Percentiles rank a stretch among this genome's conserved stretches.
Evolutionary conservation across 2,797 vertebrate genomes (phyloP).

Genomic region (Sciurus vulgaris): DNA sequence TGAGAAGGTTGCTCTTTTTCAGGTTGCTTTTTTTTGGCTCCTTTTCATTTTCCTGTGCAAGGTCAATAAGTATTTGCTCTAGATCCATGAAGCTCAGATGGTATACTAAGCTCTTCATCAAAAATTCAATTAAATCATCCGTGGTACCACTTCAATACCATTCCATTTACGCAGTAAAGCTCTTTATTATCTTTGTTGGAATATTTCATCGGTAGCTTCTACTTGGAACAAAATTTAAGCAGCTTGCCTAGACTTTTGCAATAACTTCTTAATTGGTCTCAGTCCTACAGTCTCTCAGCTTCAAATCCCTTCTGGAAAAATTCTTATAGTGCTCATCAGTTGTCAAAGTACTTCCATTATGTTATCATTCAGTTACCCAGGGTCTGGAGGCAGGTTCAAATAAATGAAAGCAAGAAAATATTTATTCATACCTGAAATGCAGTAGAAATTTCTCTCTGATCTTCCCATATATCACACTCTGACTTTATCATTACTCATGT

Average conservation of each 20-base stretch:
- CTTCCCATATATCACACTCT: not conserved
- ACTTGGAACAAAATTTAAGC: conserved; percentile 59
- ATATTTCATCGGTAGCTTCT: conserved; percentile 11
- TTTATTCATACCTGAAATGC: not conserved
- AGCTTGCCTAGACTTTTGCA: not conserved
- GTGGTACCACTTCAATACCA: conserved; percentile 22
- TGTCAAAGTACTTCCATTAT: conserved; percentile 44
- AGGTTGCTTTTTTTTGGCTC: not conserved
- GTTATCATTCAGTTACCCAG: not conserved
- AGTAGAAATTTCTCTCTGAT: conserved; percentile 30
- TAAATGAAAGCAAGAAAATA: conserved; percentile 46
- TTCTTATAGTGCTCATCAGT: not conserved
- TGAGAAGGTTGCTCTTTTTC: not conserved
- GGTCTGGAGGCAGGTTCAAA: not conserved
- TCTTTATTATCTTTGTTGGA: not conserved
- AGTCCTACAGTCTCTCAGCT: not conserved
- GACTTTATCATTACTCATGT: conserved; percentile 36
- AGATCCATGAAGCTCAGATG: not conserved
- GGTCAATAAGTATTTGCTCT: conserved; percentile 34
- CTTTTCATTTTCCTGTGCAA: not conserved
- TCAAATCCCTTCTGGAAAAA: conserved; percentile 28
- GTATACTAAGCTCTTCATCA: conserved; percentile 17
- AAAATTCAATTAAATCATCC: conserved; percentile 57
- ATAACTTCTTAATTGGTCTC: conserved; percentile 6
- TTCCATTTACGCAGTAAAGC: conserved; percentile 2